phyloP scores from a whole-genome alignment of 2,113 vertebrate genomes.

The Brachyhypopomus occidentalis region DNA sequence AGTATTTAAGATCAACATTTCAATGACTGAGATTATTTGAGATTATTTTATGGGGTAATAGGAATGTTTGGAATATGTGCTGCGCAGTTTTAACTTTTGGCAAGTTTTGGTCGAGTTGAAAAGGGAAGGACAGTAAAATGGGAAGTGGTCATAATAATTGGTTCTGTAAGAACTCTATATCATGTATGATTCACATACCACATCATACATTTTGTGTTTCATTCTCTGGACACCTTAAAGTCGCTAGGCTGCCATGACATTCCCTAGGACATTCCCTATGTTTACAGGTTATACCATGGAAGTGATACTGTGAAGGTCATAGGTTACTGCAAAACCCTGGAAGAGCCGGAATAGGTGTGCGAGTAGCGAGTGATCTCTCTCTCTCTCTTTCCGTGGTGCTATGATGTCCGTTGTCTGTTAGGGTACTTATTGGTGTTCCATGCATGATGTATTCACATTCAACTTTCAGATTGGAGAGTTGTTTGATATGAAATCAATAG shows the following conservation, averaged over 20 bases:
- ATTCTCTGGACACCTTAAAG: not conserved
- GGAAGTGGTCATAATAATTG: not conserved
- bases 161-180: conserved; percentile 9
- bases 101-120: not conserved
- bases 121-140: not conserved
- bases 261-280: not conserved
- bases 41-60: not conserved
- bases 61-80: not conserved
- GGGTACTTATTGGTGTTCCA: conserved; percentile 59
- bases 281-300: not conserved
- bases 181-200: not conserved
- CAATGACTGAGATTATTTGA: conserved; percentile 3
- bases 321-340: conserved; percentile 7
- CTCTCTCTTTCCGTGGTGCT: conserved; percentile 61
- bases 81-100: not conserved
- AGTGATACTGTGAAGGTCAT: not conserved
- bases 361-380: conserved; percentile 35
- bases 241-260: not conserved
- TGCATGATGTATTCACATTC: conserved; percentile 67
- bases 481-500: conserved; percentile 40
- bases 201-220: conserved; percentile 23
- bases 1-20: not conserved
- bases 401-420: conserved; percentile 64
- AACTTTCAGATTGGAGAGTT: conserved; percentile 45
- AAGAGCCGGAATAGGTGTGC: conserved; percentile 15